phyloP scores from a whole-genome alignment of 2,113 vertebrate species.

The Salminus brasiliensis region DNA sequence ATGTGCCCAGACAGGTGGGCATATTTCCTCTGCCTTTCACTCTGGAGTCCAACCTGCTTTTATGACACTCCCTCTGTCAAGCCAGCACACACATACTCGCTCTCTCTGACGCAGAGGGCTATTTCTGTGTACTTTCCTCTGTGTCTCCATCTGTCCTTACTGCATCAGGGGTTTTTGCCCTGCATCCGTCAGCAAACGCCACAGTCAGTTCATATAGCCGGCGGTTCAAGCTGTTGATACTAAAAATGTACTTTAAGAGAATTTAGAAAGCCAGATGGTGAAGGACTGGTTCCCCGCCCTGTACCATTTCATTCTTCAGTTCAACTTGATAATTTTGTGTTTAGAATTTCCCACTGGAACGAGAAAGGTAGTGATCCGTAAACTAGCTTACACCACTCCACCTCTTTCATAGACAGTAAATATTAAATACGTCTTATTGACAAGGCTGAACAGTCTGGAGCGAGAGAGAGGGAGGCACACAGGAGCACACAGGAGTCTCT shows the following conservation, averaged over 20 bases:
- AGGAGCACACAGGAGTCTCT: constrained; percentile 5
- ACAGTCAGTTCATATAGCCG: neutral
- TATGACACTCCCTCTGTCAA: constrained; percentile 41
- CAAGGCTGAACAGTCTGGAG: constrained; percentile 20
- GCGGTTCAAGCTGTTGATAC: neutral
- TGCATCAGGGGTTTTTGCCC: constrained; percentile 32
- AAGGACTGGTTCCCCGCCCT: neutral
- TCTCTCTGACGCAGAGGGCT: constrained; percentile 39
- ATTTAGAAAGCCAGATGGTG: neutral
- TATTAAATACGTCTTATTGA: neutral
- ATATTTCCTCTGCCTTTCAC: constrained; percentile 6
- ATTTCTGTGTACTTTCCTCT: constrained; percentile 53
- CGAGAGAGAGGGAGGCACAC: neutral
- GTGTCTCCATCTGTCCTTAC: constrained; percentile 59
- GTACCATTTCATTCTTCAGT: neutral
- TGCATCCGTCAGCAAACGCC: constrained; percentile 11
- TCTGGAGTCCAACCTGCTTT: constrained; percentile 24
- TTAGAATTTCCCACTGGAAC: neutral
- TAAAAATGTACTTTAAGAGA: neutral
- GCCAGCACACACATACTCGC: constrained; percentile 5
- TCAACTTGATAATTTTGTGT: neutral
- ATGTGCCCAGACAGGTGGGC: neutral
- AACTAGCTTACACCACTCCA: neutral
- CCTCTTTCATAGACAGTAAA: neutral
- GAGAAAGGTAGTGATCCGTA: neutral